phyloP scores from a whole-genome alignment of 2,797 vertebrate genomes.

The Sebastes iracundus region DNA sequence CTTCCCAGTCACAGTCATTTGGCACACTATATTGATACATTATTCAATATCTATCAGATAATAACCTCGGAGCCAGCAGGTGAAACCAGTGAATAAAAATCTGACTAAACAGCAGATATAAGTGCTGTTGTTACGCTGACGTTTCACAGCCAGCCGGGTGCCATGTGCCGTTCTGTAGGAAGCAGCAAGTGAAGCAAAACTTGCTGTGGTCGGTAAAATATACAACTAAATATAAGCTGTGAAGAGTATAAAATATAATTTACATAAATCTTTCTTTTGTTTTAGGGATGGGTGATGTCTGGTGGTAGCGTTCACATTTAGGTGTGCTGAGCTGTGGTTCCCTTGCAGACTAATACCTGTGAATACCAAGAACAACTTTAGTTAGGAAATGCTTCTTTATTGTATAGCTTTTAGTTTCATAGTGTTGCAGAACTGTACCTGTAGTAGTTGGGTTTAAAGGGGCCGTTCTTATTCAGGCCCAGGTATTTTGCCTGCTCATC shows the following conservation, averaged over 20 bases:
- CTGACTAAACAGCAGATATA: neutral
- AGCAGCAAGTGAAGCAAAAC: conserved; percentile 36
- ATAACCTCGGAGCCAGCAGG: conserved; percentile 1
- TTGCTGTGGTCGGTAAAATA: conserved; percentile 34
- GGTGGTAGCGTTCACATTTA: conserved; percentile 17
- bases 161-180: conserved; percentile 12
- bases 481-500: conserved; percentile 97
- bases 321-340: conserved; percentile 8
- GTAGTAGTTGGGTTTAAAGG: conserved; percentile 98
- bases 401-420: neutral
- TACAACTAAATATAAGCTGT: conserved; percentile 43
- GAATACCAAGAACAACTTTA: conserved; percentile 25
- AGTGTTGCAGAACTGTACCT: conserved; percentile 77
- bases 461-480: conserved; percentile 96
- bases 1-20: conserved; percentile 56
- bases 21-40: conserved; percentile 63
- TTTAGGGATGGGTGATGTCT: neutral
- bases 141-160: conserved; percentile 21
- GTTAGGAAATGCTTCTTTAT: neutral
- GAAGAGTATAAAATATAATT: conserved; percentile 55
- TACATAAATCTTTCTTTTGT: conserved; percentile 32
- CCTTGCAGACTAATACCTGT: conserved; percentile 76
- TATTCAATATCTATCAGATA: conserved; percentile 28
- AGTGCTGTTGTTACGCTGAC: conserved; percentile 11
- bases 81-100: conserved; percentile 23